Base-by-base conservation (phyloP, 2,888 invertebrate genomes). In the Papilio gigon region DNA sequence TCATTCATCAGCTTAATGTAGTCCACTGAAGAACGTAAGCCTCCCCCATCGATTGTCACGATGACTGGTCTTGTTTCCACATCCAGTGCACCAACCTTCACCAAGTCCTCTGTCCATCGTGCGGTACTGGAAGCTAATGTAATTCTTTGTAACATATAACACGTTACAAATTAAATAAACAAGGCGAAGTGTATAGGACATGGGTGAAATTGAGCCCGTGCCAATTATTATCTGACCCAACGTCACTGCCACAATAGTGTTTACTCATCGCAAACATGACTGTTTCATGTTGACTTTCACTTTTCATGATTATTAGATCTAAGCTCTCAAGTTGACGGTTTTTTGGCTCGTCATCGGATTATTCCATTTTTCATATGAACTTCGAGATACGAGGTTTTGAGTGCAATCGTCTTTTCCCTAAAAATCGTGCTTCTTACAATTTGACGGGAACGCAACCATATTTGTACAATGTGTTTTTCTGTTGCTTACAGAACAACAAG, bases 401-500 rank as follows among this genome's bases (percentile, higher is more conserved):
- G 1, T 44, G 11, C 4, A 44, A 20, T 1, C n/a, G n/a, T 4
- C 17, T 42, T 5, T 6, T 42, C 1, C 4, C 3, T 37, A 42
- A 20, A 42, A 0, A 17, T 42, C 2, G 20, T 17, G 17, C 8
- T 42, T 1, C 6, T 6, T 42, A n/a, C n/a, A n/a, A n/a, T n/a
- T n/a, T n/a, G n/a, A n/a, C n/a, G n/a, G n/a, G n/a, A n/a, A n/a
- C n/a, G n/a, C n/a, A 3, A 56, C 2, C 27, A 30, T 17, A 3
- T 30, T 56, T 56, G 27, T 30, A 27, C 2, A 27, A 62, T 50
- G 33, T 47, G n/a, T 66, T 9, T 27, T 35, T 20, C 66, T 63
- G n/a, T 6, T 80, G 74, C 75, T 85, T 86, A 2, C 86, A 92
- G 92, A 90, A 90, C 71, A 87, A 85, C 77, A 90, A 89, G 77